Evolutionary conservation across 2,797 vertebrate genomes (phyloP).

Genomic region (Pampus argenteus): DNA sequence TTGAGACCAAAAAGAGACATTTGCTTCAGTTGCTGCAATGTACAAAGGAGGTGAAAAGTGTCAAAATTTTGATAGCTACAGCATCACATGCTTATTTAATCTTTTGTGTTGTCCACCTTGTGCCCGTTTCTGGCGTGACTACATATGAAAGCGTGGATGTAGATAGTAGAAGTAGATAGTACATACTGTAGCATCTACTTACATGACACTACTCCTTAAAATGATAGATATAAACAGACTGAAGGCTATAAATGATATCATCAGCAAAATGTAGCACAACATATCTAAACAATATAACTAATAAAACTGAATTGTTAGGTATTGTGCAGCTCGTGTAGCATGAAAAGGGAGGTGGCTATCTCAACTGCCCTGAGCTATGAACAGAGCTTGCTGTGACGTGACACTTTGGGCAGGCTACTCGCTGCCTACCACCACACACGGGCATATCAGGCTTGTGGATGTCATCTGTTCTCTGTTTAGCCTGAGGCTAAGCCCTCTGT

Average conservation of each 20-base stretch:
- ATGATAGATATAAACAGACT: not conserved
- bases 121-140: not conserved
- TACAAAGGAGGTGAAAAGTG: slow-evolving; percentile 3
- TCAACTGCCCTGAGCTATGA: slow-evolving; percentile 10
- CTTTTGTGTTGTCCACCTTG: not conserved
- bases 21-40: not conserved
- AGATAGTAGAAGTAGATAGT: not conserved
- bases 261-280: slow-evolving; percentile 1
- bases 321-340: not conserved
- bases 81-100: not conserved
- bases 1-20: slow-evolving; percentile 21
- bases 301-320: not conserved
- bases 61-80: not conserved
- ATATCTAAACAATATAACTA: no score
- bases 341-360: not conserved
- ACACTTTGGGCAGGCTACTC: not conserved
- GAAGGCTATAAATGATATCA: not conserved
- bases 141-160: not conserved
- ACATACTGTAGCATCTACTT: not conserved
- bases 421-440: slow-evolving; percentile 6
- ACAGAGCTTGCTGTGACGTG: slow-evolving; percentile 8
- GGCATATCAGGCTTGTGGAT: slow-evolving; percentile 19
- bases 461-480: slow-evolving; percentile 23
- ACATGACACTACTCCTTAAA: not conserved
- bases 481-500: slow-evolving; percentile 17